A percentile compares a stretch with the other conserved stretches of the same genome.
phyloP scores from a whole-genome alignment of 2,888 invertebrate genomes.

The Gryllus longicercus region DNA sequence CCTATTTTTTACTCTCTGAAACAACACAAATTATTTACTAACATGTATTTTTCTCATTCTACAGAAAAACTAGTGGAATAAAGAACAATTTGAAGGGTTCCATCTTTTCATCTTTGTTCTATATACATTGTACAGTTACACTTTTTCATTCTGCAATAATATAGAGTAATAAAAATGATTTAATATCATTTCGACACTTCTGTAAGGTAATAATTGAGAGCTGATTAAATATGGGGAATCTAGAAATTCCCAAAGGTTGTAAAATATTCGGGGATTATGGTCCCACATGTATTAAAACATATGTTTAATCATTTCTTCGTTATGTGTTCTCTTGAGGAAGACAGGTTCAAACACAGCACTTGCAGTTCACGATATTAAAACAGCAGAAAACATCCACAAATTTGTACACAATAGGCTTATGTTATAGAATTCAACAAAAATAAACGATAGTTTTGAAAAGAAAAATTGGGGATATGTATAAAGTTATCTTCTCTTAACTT shows the following conservation, averaged over 20 bases:
- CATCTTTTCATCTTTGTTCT: slow-evolving; percentile 17
- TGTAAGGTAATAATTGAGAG: neutral
- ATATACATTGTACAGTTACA: slow-evolving; percentile 10
- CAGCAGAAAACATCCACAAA: slow-evolving; percentile 17
- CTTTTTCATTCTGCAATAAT: slow-evolving; percentile 17
- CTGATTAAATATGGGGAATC: neutral
- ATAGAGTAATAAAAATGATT: slow-evolving; percentile 6
- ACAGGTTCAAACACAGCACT: slow-evolving; percentile 33
- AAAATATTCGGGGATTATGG: slow-evolving; percentile 6
- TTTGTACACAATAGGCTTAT: slow-evolving; percentile 17
- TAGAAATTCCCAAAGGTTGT: slow-evolving; percentile 1
- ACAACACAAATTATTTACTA: slow-evolving; percentile 17
- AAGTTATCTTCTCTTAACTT: slow-evolving; percentile 20
- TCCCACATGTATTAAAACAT: slow-evolving; percentile 17
- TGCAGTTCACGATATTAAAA: slow-evolving; percentile 19
- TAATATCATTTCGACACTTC: neutral
- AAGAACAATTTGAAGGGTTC: slow-evolving; percentile 17
- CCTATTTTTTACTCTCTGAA: slow-evolving; percentile 10
- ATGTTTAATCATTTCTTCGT: slow-evolving; percentile 18
- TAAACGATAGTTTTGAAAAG: slow-evolving; percentile 7
- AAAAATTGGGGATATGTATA: slow-evolving; percentile 25
- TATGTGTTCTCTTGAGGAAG: slow-evolving; percentile 23
- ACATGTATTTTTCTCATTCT: slow-evolving; percentile 11
- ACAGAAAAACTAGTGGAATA: neutral
- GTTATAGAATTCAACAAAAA: neutral